A percentile compares a stretch with the other conserved stretches of the same genome.
phyloP scores from a whole-genome alignment of 2,113 vertebrate species.

The Genyomyrus donnyi region DNA sequence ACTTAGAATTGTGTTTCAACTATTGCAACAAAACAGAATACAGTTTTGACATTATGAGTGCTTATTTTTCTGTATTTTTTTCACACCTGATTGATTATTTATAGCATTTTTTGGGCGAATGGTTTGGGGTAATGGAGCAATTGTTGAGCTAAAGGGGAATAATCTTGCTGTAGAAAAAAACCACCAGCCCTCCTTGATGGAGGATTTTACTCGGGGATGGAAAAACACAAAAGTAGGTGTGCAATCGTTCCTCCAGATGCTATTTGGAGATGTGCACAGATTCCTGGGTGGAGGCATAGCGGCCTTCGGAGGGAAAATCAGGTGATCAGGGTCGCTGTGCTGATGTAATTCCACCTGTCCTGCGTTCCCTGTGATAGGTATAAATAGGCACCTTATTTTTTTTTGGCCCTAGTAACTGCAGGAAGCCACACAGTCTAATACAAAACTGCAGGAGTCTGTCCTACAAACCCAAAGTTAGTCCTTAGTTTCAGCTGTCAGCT shows the following conservation, averaged over 20 bases:
- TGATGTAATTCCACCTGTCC: neutral
- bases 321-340: neutral
- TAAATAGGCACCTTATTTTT: neutral
- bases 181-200: neutral
- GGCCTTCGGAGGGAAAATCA: neutral
- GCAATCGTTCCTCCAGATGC: conserved; percentile 24
- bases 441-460: neutral
- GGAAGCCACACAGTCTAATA: neutral
- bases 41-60: neutral
- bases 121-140: neutral
- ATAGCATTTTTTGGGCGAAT: neutral
- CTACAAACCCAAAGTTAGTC: neutral
- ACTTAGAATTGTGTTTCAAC: neutral
- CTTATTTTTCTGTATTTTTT: neutral
- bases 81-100: neutral
- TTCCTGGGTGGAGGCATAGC: neutral
- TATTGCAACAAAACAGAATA: neutral
- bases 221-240: neutral
- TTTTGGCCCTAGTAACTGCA: neutral
- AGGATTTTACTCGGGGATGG: neutral
- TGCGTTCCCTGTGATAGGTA: neutral
- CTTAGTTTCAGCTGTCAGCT: neutral
- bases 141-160: neutral
- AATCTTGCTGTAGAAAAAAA: neutral
- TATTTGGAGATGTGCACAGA: neutral